Conservation (phyloP, 1,140 invertebrate species). For the Tribolium castaneum region DNA sequence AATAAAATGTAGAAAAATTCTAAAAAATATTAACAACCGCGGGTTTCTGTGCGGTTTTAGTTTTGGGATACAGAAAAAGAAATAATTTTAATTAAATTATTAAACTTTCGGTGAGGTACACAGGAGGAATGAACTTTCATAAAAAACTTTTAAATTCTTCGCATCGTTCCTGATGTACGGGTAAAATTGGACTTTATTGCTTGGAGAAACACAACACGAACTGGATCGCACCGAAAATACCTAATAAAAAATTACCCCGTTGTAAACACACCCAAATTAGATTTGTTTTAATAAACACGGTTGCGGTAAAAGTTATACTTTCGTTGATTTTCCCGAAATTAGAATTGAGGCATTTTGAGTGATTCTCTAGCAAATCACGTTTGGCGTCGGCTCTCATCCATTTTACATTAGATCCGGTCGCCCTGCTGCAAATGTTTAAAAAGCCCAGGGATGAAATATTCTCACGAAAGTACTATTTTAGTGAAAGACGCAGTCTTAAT, state of each 20-base stretch:
- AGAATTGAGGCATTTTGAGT: not conserved
- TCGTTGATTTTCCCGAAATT: not conserved
- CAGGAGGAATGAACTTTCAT: no score
- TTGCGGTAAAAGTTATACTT: not conserved
- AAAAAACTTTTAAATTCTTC: not conserved
- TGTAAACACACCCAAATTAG: not conserved
- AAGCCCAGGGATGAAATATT: not conserved
- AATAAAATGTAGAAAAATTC: no score
- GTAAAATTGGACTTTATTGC: not conserved
- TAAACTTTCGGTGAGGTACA: no score
- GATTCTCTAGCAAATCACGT: conserved; percentile 14
- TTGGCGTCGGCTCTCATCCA: conserved; percentile 5
- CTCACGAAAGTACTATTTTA: not conserved
- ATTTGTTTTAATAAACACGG: not conserved
- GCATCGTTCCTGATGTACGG: not conserved
- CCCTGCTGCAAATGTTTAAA: conserved; percentile 6
- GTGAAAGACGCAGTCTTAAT: not conserved
- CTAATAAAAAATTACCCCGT: not conserved
- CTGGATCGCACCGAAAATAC: not conserved
- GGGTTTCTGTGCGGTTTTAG: no score
- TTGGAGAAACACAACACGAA: not conserved
- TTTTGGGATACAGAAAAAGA: no score
- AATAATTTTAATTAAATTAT: no score
- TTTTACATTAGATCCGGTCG: conserved; percentile 22
- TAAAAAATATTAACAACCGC: no score